phyloP scores from a whole-genome alignment of 2,797 vertebrate species.

The Garrulus glandarius region DNA sequence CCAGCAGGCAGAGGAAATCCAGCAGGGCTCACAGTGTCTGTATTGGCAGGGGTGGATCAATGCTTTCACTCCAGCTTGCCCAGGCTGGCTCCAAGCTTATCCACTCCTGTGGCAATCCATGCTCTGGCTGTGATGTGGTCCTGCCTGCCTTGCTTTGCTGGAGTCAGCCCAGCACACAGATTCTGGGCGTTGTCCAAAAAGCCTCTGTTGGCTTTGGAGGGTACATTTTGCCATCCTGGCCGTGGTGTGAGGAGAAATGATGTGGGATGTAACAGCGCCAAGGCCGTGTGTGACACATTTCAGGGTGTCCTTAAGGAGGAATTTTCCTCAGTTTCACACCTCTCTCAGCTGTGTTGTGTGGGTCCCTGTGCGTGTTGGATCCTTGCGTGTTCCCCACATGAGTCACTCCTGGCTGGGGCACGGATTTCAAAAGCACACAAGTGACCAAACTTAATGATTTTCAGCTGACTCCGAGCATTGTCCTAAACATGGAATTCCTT shows the following conservation, averaged over 20 bases:
- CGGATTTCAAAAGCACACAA: constrained; percentile 41
- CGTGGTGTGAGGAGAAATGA: not conserved
- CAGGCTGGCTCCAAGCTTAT: not conserved
- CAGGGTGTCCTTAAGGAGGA: not conserved
- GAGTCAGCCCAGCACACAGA: not conserved
- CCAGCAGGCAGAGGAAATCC: not conserved
- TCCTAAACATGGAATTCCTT: constrained; percentile 48
- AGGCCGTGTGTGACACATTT: not conserved
- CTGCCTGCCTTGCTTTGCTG: not conserved
- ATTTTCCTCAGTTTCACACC: not conserved
- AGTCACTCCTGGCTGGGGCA: constrained; percentile 37
- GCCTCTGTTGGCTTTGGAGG: not conserved
- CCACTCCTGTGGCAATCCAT: not conserved
- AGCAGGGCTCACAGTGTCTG: not conserved
- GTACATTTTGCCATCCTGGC: not conserved
- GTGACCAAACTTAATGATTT: constrained; percentile 57
- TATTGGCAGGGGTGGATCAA: not conserved
- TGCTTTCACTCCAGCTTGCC: not conserved
- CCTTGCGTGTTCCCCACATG: not conserved
- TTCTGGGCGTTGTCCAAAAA: not conserved
- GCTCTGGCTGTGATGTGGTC: constrained; percentile 20
- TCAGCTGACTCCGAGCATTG: constrained; percentile 49
- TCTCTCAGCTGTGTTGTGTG: not conserved
- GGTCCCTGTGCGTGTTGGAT: not conserved
- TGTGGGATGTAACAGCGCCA: not conserved